Conservation (phyloP, 1,140 invertebrate species). For the Pachypsylla venusta region DNA sequence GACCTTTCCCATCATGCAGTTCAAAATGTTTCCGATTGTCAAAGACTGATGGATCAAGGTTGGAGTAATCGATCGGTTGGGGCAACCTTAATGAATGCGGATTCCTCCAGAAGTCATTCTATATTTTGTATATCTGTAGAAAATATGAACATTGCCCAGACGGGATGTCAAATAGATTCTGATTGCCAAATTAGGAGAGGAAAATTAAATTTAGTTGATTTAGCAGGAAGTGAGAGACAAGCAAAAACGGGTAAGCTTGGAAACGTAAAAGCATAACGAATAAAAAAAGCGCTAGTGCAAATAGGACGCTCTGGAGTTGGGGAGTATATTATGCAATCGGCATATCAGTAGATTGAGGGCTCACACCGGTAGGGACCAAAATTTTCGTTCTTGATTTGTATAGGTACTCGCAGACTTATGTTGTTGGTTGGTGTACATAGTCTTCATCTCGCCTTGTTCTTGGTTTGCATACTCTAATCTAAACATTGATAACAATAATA, state of each 20-base stretch:
- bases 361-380: too few relatives aligned
- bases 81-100: constrained; percentile 71
- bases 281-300: too few relatives aligned
- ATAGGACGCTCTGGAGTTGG: not conserved
- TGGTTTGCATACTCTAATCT: too few relatives aligned
- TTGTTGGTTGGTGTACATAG: too few relatives aligned
- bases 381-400: too few relatives aligned
- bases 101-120: constrained; percentile 75
- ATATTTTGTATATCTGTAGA: constrained; percentile 82
- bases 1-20: constrained; percentile 59
- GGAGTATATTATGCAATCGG: too few relatives aligned
- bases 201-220: constrained; percentile 78
- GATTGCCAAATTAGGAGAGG: constrained; percentile 49
- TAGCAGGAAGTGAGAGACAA: constrained; percentile 78
- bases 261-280: too few relatives aligned
- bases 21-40: constrained; percentile 56
- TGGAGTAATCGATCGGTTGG: constrained; percentile 59
- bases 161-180: constrained; percentile 32
- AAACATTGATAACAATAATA: too few relatives aligned
- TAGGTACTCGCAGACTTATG: too few relatives aligned
- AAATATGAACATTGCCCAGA: constrained; percentile 40
- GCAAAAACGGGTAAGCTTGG: constrained; percentile 48
- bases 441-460: too few relatives aligned
- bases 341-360: too few relatives aligned
- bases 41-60: constrained; percentile 53